These are phyloP conservation scores for Zapornia atra DNA, from an alignment of 2,113 vertebrate genomes.

Conservation along the genomic window DNA sequence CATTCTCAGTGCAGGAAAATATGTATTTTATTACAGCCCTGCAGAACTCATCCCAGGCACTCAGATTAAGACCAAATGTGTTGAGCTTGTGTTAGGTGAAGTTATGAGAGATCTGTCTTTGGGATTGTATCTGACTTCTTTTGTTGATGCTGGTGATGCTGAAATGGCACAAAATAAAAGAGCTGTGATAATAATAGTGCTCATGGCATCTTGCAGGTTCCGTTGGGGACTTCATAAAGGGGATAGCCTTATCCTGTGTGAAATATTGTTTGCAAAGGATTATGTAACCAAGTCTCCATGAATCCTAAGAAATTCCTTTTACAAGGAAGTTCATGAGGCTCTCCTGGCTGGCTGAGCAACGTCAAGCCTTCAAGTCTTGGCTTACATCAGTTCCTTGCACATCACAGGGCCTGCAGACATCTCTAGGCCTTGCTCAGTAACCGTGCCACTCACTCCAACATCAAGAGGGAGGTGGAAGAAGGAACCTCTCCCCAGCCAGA, in stretches of 20 bases:
- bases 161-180: neutral
- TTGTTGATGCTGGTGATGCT: neutral
- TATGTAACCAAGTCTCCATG: conserved; percentile 14
- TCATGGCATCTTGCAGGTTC: neutral
- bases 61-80: conserved; percentile 60
- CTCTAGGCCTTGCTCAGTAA: neutral
- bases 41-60: conserved; percentile 34
- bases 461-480: neutral
- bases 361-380: neutral
- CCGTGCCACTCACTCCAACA: neutral
- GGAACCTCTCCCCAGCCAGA: neutral
- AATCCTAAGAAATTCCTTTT: conserved; percentile 58
- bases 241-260: conserved; percentile 42
- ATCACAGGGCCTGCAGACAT: neutral
- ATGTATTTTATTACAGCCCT: conserved; percentile 62
- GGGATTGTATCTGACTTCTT: conserved; percentile 25
- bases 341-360: neutral
- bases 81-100: neutral
- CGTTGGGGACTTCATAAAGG: neutral
- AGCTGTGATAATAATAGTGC: neutral
- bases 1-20: conserved; percentile 60
- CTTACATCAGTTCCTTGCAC: neutral
- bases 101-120: neutral
- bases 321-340: conserved; percentile 28
- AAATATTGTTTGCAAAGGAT: conserved; percentile 20